These are phyloP conservation scores for Neolamprologus brichardi DNA, from an alignment of 2,113 vertebrate species.

Conservation along the genomic window DNA sequence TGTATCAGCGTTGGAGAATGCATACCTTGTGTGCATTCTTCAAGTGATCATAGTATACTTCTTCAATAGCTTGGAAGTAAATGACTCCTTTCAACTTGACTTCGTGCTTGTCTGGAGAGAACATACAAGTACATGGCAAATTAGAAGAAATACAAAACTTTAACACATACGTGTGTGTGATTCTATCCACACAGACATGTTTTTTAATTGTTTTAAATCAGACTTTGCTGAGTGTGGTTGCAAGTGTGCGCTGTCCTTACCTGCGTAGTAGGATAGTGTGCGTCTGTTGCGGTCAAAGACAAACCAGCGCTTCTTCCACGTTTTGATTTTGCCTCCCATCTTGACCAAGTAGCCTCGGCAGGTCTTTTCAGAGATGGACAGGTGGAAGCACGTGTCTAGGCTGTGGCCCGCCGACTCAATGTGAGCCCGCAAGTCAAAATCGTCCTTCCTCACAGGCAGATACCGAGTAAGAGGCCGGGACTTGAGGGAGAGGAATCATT, in stretches of 20 bases:
- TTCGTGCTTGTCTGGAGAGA: no score
- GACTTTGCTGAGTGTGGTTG: background rate
- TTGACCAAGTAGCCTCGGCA: constrained; percentile 94
- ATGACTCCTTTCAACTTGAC: no score
- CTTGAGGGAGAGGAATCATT: constrained; percentile 48
- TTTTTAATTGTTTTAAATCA: background rate
- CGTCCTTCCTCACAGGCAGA: constrained; percentile 88
- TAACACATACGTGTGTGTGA: background rate
- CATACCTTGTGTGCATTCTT: no score
- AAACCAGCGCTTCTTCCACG: constrained; percentile 55
- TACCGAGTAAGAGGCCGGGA: constrained; percentile 94
- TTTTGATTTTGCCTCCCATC: constrained; percentile 85
- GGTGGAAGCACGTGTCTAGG: constrained; percentile 86
- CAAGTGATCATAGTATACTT: no score
- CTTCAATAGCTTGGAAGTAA: no score
- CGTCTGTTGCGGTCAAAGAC: constrained; percentile 94
- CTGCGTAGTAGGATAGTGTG: constrained; percentile 90
- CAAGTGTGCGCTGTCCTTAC: constrained; percentile 18
- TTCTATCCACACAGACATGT: background rate
- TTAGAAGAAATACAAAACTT: fast-evolving
- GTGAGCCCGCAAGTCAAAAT: constrained; percentile 88
- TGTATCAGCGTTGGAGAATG: fast-evolving
- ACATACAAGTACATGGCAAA: fast-evolving
- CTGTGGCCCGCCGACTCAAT: constrained; percentile 92
- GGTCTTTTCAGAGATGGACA: constrained; percentile 92